These are phyloP conservation scores for Scaptomyza pallida DNA, from an alignment of 1,140 invertebrate species.

Conservation along the genomic window DNA sequence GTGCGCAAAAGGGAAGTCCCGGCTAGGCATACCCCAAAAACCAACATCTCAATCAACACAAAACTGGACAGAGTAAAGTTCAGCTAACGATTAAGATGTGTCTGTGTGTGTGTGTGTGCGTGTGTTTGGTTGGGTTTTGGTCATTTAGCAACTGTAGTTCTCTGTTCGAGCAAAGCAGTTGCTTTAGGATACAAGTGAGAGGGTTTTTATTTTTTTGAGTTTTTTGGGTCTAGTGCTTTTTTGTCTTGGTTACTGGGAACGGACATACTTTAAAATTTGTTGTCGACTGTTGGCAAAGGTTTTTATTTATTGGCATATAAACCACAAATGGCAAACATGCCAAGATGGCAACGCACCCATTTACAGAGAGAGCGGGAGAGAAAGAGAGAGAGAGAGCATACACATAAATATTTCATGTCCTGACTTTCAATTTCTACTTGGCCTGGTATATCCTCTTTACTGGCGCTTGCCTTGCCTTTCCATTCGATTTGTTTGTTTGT, in stretches of 20 bases:
- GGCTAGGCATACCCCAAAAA: slow-evolving; percentile 38
- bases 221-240: slow-evolving; percentile 4
- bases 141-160: slow-evolving; percentile 54
- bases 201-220: too few species aligned
- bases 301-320: slow-evolving; percentile 81
- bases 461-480: slow-evolving; percentile 31
- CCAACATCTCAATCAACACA: slow-evolving; percentile 74
- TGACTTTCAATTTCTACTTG: slow-evolving; percentile 77
- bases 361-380: not conserved
- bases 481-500: slow-evolving; percentile 69
- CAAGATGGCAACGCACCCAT: slow-evolving; percentile 61
- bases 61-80: slow-evolving; percentile 56
- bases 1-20: not conserved
- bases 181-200: not conserved
- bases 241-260: slow-evolving; percentile 54
- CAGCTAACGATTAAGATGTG: slow-evolving; percentile 64
- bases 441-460: not conserved
- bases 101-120: slow-evolving; percentile 10
- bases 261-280: slow-evolving; percentile 71
- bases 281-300: slow-evolving; percentile 63
- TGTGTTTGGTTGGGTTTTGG: slow-evolving; percentile 30
- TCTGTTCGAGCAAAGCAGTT: not conserved
- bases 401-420: slow-evolving; percentile 80
- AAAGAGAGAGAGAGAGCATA: slow-evolving; percentile 7
- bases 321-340: slow-evolving; percentile 78